Base-by-base conservation (phyloP, 2,113 vertebrate genomes). In the Excalfactoria chinensis region DNA sequence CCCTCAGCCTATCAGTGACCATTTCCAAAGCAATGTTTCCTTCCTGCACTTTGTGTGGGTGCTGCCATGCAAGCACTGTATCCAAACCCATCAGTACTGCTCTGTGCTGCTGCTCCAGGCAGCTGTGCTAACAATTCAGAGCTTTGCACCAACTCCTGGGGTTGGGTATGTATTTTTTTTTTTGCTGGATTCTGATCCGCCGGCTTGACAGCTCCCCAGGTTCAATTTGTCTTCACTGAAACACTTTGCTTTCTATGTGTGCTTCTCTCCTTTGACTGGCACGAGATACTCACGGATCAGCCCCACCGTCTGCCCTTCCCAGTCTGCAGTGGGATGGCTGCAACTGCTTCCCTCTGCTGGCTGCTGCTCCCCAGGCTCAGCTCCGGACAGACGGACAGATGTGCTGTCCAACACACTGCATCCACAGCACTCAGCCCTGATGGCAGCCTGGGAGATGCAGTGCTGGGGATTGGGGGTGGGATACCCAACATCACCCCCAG, bases 291-390 rank as follows among this genome's bases (percentile, higher is more conserved):
- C 2, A 1, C 5, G 12, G 40, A 53, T 81, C 60, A 32, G 48
- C 32, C 83, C 85, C 0, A 0, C 66, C 75, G 75, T 19, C 28
- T 56, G 30, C 17, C 53, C 30, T 32, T 18, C 30, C 17, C 17
- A 32, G 6, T 32, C 53, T 32, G 53, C 53, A 56, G 17, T 32
- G 16, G 55, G 41, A 62, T 0, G 5, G 46, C 80, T 80, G 77
- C 0, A 13, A 40, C 73, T 94, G 93, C 93, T 81, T 56, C 86
- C 83, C 91, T 94, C 93, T 93, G 89, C 89, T 94, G 94, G 81
- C 46, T 74, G 49, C 64, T 6, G 34, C 60, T 81, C 76, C 51
- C 2, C 0, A 1, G 35, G 77, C n/a, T 5, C 0, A 3, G 46
- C 28, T 16, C 3, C 2, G 14, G 11, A 71, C 0, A 1, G 41